Evolutionary conservation across 1,140 invertebrate species (phyloP).

Genomic region (Zaprionus inermis): DNA sequence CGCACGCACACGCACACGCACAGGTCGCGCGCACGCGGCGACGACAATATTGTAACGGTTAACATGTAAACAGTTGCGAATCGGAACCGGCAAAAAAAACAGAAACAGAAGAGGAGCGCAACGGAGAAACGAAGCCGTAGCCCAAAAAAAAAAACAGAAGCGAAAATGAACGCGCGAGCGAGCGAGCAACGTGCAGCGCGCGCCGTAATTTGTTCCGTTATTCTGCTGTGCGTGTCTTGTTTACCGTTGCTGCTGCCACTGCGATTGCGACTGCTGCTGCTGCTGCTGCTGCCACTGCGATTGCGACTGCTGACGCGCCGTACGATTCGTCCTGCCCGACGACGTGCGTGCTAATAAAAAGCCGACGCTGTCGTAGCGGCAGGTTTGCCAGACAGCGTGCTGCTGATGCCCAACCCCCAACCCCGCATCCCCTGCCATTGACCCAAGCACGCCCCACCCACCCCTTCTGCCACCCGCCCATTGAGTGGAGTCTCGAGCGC

Average conservation of each 20-base stretch:
- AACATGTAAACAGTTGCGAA: slow-evolving; percentile 31
- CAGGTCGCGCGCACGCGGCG: neutral
- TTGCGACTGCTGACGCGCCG: slow-evolving; percentile 33
- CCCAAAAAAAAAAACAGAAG: neutral
- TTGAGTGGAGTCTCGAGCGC: slow-evolving; percentile 31
- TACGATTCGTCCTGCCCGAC: slow-evolving; percentile 76
- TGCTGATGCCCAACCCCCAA: slow-evolving; percentile 11
- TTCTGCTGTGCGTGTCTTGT: slow-evolving; percentile 1
- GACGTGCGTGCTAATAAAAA: slow-evolving; percentile 77
- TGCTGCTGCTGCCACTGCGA: slow-evolving; percentile 12
- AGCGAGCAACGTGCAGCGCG: slow-evolving; percentile 33
- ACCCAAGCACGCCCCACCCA: too few relatives aligned
- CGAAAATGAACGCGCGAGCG: neutral
- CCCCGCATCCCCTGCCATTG: slow-evolving; percentile 10
- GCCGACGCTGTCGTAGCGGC: slow-evolving; percentile 42
- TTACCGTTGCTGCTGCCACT: slow-evolving; percentile 14
- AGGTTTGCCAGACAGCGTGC: slow-evolving; percentile 27
- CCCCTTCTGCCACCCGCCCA: neutral
- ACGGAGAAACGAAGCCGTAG: neutral
- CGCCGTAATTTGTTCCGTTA: neutral
- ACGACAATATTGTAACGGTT: slow-evolving; percentile 29
- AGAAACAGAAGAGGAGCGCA: slow-evolving; percentile 15
- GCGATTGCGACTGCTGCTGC: slow-evolving; percentile 18
- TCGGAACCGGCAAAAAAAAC: slow-evolving; percentile 28
- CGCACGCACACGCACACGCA: slow-evolving; percentile 3